Evolutionary conservation across 1,140 invertebrate species (phyloP).

Genomic region (Bombyx mandarina): DNA sequence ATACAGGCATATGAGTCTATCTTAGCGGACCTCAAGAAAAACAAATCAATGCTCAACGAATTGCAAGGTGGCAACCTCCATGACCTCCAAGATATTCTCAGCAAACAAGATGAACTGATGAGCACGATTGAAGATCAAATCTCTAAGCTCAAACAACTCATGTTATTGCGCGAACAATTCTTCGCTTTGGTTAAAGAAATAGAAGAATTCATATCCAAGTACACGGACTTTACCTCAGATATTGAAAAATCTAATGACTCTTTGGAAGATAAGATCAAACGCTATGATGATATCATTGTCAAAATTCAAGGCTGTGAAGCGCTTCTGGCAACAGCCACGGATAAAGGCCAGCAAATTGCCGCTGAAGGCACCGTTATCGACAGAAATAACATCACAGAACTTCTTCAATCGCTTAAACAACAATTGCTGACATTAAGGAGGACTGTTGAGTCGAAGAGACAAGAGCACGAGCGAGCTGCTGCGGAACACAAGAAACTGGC

Average conservation of each 20-base stretch:
- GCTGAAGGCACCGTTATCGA: slow-evolving; percentile 89
- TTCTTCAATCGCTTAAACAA: slow-evolving; percentile 88
- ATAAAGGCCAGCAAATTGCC: slow-evolving; percentile 93
- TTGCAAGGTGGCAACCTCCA: slow-evolving; percentile 81
- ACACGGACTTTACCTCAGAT: slow-evolving; percentile 86
- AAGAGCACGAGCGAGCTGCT: slow-evolving; percentile 89
- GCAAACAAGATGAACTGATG: slow-evolving; percentile 88
- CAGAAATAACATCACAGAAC: slow-evolving; percentile 88
- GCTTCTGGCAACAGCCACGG: slow-evolving; percentile 85
- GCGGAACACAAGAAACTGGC: slow-evolving; percentile 88
- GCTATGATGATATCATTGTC: slow-evolving; percentile 86
- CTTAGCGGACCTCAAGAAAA: slow-evolving; percentile 83
- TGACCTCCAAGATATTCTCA: slow-evolving; percentile 83
- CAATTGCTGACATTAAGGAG: slow-evolving; percentile 84
- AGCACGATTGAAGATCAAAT: slow-evolving; percentile 87
- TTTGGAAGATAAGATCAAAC: slow-evolving; percentile 89
- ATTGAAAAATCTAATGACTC: slow-evolving; percentile 86
- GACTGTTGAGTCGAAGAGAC: slow-evolving; percentile 86
- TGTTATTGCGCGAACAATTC: slow-evolving; percentile 89
- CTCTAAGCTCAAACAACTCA: slow-evolving; percentile 80
- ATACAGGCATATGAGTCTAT: slow-evolving; percentile 85
- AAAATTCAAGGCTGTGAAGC: slow-evolving; percentile 92
- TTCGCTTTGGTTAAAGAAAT: slow-evolving; percentile 89
- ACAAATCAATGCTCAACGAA: slow-evolving; percentile 84
- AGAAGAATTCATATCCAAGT: slow-evolving; percentile 87